phyloP scores from a whole-genome alignment of 2,888 invertebrate species.

The Macrophya annulata region DNA sequence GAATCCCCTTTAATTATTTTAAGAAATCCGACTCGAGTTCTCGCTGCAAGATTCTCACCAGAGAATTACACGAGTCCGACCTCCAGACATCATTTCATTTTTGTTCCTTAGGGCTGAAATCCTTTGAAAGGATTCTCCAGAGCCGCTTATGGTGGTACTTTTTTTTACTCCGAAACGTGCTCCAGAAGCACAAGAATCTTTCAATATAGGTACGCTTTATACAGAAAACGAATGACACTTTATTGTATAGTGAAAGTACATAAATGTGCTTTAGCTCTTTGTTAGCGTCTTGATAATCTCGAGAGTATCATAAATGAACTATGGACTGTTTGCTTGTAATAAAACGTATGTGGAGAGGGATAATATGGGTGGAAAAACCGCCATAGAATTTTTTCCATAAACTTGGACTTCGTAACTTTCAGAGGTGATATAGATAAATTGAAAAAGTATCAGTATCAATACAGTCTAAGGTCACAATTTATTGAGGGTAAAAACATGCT shows the following conservation, averaged over 20 bases:
- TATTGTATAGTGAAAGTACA: neutral
- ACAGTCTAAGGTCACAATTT: constrained; percentile 36
- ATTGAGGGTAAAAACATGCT: constrained; percentile 41
- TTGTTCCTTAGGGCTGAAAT: neutral
- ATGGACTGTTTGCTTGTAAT: neutral
- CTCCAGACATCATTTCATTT: constrained; percentile 22
- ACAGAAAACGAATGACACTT: neutral
- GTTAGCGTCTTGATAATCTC: neutral
- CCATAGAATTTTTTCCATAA: constrained; percentile 14
- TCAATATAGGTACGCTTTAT: neutral
- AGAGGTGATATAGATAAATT: constrained; percentile 42
- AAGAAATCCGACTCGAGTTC: neutral
- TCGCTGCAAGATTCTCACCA: neutral
- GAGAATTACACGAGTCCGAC: constrained; percentile 8
- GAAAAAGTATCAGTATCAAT: constrained; percentile 49
- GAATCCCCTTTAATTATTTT: neutral
- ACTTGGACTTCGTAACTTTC: constrained; percentile 24
- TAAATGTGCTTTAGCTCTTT: neutral
- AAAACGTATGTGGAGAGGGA: neutral
- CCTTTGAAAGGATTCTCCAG: constrained; percentile 35
- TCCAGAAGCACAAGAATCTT: neutral
- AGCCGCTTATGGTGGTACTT: neutral
- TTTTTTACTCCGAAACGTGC: neutral
- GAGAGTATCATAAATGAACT: neutral
- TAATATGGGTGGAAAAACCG: neutral